Conservation (phyloP, 2,888 invertebrate genomes). For the Habroteleia sp. region DNA sequence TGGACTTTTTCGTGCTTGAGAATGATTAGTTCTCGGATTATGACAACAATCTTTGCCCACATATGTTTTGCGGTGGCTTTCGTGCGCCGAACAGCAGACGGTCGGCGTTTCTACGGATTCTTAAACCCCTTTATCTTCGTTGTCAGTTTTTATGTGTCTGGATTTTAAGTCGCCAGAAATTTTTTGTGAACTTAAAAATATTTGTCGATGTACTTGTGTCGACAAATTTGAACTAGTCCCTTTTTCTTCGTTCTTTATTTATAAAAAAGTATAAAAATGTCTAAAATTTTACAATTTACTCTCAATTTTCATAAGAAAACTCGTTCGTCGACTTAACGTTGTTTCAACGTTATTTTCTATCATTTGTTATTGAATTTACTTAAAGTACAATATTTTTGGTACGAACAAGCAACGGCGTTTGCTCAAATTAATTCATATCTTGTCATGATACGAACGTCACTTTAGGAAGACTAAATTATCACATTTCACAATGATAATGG, state of each 20-base stretch:
- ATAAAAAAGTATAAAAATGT: constrained; percentile 1
- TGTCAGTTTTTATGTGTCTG: constrained; percentile 39
- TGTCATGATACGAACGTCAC: no score
- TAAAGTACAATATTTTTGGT: no score
- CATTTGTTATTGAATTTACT: no score
- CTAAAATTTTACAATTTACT: not conserved
- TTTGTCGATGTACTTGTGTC: not conserved
- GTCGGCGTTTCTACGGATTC: constrained; percentile 35
- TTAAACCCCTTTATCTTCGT: constrained; percentile 42
- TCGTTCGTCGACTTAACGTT: no score
- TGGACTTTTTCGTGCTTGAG: constrained; percentile 16
- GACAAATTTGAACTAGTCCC: constrained; percentile 39
- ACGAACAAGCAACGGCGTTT: not conserved
- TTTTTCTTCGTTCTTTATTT: not conserved
- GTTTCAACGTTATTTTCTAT: no score
- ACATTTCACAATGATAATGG: constrained; percentile 9
- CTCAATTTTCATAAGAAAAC: no score
- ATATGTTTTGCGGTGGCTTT: constrained; percentile 21
- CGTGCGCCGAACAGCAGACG: constrained; percentile 9
- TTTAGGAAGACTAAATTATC: constrained; percentile 35
- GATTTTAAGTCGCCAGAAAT: constrained; percentile 25
- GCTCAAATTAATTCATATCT: no score
- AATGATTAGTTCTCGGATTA: constrained; percentile 40
- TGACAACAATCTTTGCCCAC: constrained; percentile 28
- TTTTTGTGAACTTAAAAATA: not conserved